Evolutionary conservation across 1,140 invertebrate genomes (phyloP).

Genomic region (Drosophila watanabei): DNA sequence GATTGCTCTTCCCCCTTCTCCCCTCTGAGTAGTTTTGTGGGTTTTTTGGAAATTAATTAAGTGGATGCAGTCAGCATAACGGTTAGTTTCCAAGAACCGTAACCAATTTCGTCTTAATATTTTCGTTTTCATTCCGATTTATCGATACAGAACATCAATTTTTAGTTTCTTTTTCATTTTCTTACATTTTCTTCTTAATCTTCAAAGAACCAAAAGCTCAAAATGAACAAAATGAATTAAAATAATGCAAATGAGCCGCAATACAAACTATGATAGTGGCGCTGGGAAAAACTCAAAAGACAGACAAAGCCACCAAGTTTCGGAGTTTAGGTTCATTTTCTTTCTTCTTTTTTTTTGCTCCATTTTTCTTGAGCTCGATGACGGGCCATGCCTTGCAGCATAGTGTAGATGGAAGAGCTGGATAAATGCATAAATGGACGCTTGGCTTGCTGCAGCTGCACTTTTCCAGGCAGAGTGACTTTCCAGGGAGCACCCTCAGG

Average conservation of each 20-base stretch:
- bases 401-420: conserved; percentile 35
- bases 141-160: conserved; percentile 42
- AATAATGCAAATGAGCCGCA: conserved; percentile 80
- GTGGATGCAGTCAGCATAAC: conserved; percentile 50
- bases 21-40: not conserved
- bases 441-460: conserved; percentile 46
- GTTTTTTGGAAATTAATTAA: conserved; percentile 68
- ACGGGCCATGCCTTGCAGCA: conserved; percentile 39
- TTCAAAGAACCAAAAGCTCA: not conserved
- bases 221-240: conserved; percentile 63
- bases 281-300: conserved; percentile 15
- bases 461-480: conserved; percentile 52
- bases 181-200: not conserved
- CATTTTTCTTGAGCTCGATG: conserved; percentile 37
- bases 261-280: conserved; percentile 43
- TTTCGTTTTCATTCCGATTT: conserved; percentile 58
- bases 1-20: conserved; percentile 24
- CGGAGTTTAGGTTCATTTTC: conserved; percentile 3
- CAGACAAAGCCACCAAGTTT: conserved; percentile 52
- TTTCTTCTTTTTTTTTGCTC: not conserved
- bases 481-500: conserved; percentile 12
- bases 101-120: conserved; percentile 42
- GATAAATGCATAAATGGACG: conserved; percentile 31
- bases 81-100: conserved; percentile 29
- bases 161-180: not conserved